These are phyloP conservation scores for Phenganax subtilis DNA, from an alignment of 92 coral and sea anemone genomes.

Conservation along the genomic window DNA sequence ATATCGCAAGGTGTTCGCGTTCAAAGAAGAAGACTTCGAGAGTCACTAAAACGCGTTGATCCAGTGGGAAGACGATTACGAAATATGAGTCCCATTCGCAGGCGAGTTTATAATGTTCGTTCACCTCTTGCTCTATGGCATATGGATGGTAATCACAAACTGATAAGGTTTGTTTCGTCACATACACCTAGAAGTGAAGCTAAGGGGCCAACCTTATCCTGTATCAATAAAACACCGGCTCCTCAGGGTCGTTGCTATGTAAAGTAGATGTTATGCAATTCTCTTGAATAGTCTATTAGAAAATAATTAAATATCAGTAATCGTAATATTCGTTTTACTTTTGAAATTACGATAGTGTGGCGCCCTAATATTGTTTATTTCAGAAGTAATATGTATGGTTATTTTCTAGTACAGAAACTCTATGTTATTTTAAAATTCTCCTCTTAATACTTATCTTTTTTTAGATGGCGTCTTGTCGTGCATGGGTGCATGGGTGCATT, in stretches of 20 bases:
- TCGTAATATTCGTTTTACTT: too few relatives aligned
- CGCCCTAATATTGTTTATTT: too few relatives aligned
- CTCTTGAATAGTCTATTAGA: too few relatives aligned
- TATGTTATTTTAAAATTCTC: not conserved
- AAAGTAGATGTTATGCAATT: too few relatives aligned
- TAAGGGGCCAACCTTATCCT: too few relatives aligned
- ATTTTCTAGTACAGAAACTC: too few relatives aligned
- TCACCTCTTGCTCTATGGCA: constrained; percentile 42
- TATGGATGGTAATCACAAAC: constrained; percentile 42
- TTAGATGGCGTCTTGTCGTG: constrained; percentile 46
- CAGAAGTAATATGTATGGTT: too few relatives aligned
- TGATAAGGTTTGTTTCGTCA: constrained; percentile 20
- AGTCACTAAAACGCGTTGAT: constrained; percentile 45
- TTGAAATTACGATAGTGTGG: too few relatives aligned
- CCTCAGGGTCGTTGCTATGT: too few relatives aligned
- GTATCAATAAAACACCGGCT: too few relatives aligned
- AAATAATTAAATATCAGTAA: too few relatives aligned
- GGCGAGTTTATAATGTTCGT: constrained; percentile 42
- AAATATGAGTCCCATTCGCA: constrained; percentile 9
- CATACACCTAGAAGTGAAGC: too few relatives aligned
- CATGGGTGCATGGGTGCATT: constrained; percentile 58
- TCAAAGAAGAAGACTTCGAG: constrained; percentile 34
- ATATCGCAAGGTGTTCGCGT: constrained; percentile 43
- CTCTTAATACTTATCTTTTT: not conserved
- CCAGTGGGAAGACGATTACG: constrained; percentile 16